Evolutionary conservation across 1,140 invertebrate species (phyloP), one percentile per base, ranked within the genome.

Genomic region (Papilio aristodemus): DNA sequence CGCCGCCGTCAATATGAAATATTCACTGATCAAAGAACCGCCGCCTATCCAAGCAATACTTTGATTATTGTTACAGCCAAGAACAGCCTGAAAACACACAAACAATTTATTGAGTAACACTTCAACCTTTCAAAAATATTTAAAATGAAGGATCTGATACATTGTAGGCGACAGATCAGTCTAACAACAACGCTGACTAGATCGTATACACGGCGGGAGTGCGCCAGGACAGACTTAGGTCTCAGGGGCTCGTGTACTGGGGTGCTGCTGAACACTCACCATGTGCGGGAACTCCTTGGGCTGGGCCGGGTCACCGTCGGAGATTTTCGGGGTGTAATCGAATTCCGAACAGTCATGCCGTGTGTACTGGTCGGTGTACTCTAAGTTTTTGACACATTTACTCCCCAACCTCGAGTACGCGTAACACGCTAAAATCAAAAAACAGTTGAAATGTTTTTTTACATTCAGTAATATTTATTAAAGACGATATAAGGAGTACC

Each of bases 21-120:
- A 67, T 22, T 73, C 73, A 36, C 77, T 79, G 43, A 79, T 73
- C n/a, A 79, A 19, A 6, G 73, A 43, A 0, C 77, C 77, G 4
- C 68, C 77, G 7, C 71, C 73, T 10, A 75, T 64, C 73, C 73
- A 75, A 50, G 6, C 14, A 10, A 74, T 71, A 22, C 22, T 37
- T 25, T 0, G 11, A 10, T 11, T 14, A n/a, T n/a, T 57, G 17
- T 7, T 59, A 36, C 62, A 58, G 13, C 69, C 69, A 1, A 67
- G 36, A 14, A 64, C 62, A 41, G 58, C 62, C 69, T 70, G 38
- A 27, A 70, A 70, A 54, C 36, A 72, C 36, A 71, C 72, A 60
- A 58, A 68, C 46, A 46, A 73, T 64, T 17, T 22, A 41, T n/a
- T 2, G 3, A 2, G 7, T 4, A 6, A 4, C 41, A 17, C 13